Evolutionary conservation across 1,140 invertebrate species (phyloP), one percentile per base, ranked within the genome.

Genomic region (Carcinoscorpius rotundicauda): DNA sequence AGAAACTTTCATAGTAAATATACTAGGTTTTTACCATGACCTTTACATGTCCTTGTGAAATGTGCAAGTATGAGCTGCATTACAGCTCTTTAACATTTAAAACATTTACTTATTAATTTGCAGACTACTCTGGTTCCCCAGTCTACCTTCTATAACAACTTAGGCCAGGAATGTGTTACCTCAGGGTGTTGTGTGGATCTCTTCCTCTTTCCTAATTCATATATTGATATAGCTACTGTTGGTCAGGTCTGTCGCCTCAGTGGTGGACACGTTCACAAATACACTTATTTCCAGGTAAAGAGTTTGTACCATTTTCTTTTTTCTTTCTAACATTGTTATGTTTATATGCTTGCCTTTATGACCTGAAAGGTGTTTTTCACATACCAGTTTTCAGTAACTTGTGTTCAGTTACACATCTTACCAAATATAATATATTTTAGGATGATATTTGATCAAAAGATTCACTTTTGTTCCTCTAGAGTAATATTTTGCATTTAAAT

Each of bases 111-210:
- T 55, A 60, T 60, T 5, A 58, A 11, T 5, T 67, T 67, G 6
- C 29, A 98, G 78, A 69, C 70, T 8, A 65, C 72, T 56, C 55
- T 73, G 5, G 55, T 63, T 6, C 72, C 72, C 29, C 69, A 69
- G n/a, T 59, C 66, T 5, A 61, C 60, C 10, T 72, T 72, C 58
- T 73, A 73, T 53, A 67, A 66, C 51, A 66, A 67, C 51, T 61
- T 73, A 49, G 71, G 67, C n/a, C 66, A 72, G 63, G 67, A 69
- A 55, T 72, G 72, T 69, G 68, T 71, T 3, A 66, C 64, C 11
- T 66, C 71, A 55, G 71, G 69, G 4, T 72, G 71, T 62, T 70
- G 71, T 49, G 69, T 73, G 11, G 72, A 73, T 58, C 50, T 73
- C 49, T 73, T 73, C 62, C 65, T 73, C 5, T 73, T 73, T 57